Base-by-base conservation (phyloP, 2,797 vertebrate genomes). In the Mionectes olivaceus region DNA sequence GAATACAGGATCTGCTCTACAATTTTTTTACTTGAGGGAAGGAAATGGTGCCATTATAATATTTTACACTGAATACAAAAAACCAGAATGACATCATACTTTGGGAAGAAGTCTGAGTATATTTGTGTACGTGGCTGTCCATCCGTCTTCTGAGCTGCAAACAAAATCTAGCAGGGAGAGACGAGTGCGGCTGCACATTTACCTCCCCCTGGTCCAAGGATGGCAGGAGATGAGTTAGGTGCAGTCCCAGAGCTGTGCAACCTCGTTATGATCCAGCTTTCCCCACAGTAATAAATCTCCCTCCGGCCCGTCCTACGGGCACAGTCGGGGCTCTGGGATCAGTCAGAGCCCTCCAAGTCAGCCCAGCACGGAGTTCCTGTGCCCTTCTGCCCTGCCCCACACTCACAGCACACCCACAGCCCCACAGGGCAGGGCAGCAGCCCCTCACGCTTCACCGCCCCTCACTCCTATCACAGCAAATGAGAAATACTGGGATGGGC, bases 1-100 rank as follows among this genome's bases (percentile, higher is more conserved):
- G 50, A 92, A 81, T 7, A 80, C 75, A 71, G 56, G 79, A 80
- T 80, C 49, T 60, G 68, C 70, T 93, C 82, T 78, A 94, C 79
- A 74, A 33, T 50, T 78, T 88, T 77, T 89, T 93, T 90, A 59
- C 79, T 89, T 46, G 77, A 91, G 92, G 85, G 59, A 73, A 89
- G 59, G 63, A 91, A 95, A 84, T 5, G 30, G 28, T 37, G 18
- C 70, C 63, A 63, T 94, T 94, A 87, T 18, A 90, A 78, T 46
- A 86, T 81, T 91, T 94, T 77, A 83, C 35, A 25, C 53, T 37
- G 73, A 73, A 68, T 77, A 60, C 32, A 64, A 77, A 93, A 37
- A n/a, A 6, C 2, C 37, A 53, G 53, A 35, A n/a, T 89, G 71
- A 89, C 76, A 65, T 91, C 87, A 83, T 32, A 78, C 82, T 93